Base-by-base conservation (phyloP, 2,888 invertebrate genomes). In the Heliconius ismenius region DNA sequence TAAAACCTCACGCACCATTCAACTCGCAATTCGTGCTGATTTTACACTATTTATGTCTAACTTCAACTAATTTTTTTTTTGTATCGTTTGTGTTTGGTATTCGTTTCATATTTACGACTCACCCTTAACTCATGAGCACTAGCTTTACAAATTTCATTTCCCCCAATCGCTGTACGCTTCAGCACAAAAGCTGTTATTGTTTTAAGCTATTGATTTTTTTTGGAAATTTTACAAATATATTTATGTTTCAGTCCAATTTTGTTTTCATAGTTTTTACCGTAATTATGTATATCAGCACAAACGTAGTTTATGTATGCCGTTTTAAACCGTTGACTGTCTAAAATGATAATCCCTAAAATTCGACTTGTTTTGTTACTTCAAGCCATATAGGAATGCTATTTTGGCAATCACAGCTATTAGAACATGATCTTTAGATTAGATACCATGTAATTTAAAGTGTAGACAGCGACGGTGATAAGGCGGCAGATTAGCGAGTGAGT, bases 401-500 rank as follows among this genome's bases (percentile, higher is more conserved):
- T 49, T 54, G 28, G 28, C n/a, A 13, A 69, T 28, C 6, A 28
- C 21, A 32, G 28, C 28, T 32, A 28, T 54, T 28, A 54, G 54
- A 54, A 28, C 18, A n/a, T 54, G 3, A 4, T 32, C 11, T n/a
- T 7, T 49, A 28, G 9, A 49, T 49, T 69, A 69, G 49, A 69
- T 32, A 54, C n/a, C 6, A 32, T 4, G 32, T 15, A 13, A 32
- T 69, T 69, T 3, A 26, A 69, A 43, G 43, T 11, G 10, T 84
- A 83, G 87, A 84, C 86, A 86, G 87, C 84, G 78, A 79, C 74
- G 76, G 82, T 81, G 83, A 87, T 86, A 86, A 82, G 77, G 85
- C 83, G 88, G 85, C 81, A 84, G 82, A 80, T 79, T 82, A 84
- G 88, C 90, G 88, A 86, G 90, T 91, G 89, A 92, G 92, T 93